Conservation (phyloP, 2,888 invertebrate species). For the Lithophane leautieri region DNA sequence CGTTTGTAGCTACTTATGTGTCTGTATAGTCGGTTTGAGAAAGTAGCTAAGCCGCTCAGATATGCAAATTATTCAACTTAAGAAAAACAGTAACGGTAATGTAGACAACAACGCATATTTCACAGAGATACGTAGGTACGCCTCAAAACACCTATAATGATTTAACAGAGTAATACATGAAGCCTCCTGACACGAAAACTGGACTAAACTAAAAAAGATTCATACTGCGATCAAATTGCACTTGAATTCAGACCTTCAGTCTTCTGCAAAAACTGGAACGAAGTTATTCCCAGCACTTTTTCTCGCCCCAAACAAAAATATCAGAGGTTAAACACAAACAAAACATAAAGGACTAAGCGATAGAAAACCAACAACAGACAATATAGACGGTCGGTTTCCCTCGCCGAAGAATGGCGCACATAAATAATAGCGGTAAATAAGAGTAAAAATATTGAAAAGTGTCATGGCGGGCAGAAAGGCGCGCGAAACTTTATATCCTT, state of each 20-base stretch:
- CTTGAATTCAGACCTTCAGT: not conserved
- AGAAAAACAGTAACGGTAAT: not conserved
- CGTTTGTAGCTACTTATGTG: not conserved
- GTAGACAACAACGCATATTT: not conserved
- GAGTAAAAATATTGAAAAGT: constrained; percentile 90
- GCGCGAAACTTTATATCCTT: constrained; percentile 89
- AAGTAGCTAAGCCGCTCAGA: not conserved
- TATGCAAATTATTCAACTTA: not conserved
- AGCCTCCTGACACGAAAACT: not conserved
- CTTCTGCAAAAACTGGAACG: constrained; percentile 16
- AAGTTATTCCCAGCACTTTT: constrained; percentile 26
- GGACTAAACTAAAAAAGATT: not conserved
- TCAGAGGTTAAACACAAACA: constrained; percentile 65
- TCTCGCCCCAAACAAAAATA: constrained; percentile 51
- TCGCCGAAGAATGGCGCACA: constrained; percentile 84
- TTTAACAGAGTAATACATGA: too few species aligned
- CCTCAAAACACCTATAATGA: too few species aligned
- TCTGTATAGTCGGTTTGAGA: not conserved
- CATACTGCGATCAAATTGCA: not conserved
- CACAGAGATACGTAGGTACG: not conserved
- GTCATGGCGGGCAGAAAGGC: constrained; percentile 88
- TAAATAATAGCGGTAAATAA: constrained; percentile 90
- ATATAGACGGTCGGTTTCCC: constrained; percentile 81
- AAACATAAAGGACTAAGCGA: constrained; percentile 69
- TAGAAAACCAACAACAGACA: constrained; percentile 74